These are phyloP conservation scores for Pyrgus malvae DNA, from an alignment of 2,888 invertebrate genomes.

Conservation along the genomic window DNA sequence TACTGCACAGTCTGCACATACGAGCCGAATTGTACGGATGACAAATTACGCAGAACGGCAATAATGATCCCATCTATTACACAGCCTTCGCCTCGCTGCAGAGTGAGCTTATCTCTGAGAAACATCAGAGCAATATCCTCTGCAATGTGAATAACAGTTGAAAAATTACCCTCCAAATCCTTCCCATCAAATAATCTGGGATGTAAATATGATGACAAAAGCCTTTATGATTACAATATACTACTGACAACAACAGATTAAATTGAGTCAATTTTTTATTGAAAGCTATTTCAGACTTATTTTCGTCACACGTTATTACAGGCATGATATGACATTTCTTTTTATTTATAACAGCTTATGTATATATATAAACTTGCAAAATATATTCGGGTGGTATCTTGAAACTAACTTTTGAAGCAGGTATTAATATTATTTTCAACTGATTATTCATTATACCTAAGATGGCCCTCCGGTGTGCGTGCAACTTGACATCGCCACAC, in stretches of 20 bases:
- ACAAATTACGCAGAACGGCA: conserved; percentile 23
- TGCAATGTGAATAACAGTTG: conserved; percentile 21
- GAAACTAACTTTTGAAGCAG: too few relatives aligned
- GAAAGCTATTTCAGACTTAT: conserved; percentile 24
- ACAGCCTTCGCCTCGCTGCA: too few relatives aligned
- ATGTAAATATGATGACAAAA: conserved; percentile 22
- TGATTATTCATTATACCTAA: too few relatives aligned
- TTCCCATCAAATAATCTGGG: conserved; percentile 16
- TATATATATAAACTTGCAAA: too few relatives aligned
- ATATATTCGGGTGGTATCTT: too few relatives aligned
- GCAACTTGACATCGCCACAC: too few relatives aligned
- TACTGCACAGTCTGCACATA: conserved; percentile 19
- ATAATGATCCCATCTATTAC: conserved; percentile 25
- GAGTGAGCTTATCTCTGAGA: too few relatives aligned
- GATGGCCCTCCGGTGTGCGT: too few relatives aligned
- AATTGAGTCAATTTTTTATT: conserved; percentile 29
- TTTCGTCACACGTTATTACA: too few relatives aligned
- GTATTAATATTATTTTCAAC: too few relatives aligned
- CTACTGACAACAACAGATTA: conserved; percentile 24
- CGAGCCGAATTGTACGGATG: conserved; percentile 19
- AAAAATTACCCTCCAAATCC: conserved; percentile 21
- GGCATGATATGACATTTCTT: too few relatives aligned
- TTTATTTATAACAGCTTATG: too few relatives aligned
- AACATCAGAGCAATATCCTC: conserved; percentile 20
- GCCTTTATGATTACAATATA: conserved; percentile 32